Conservation (phyloP, 1,140 invertebrate genomes). For the Chrysoperla carnea region DNA sequence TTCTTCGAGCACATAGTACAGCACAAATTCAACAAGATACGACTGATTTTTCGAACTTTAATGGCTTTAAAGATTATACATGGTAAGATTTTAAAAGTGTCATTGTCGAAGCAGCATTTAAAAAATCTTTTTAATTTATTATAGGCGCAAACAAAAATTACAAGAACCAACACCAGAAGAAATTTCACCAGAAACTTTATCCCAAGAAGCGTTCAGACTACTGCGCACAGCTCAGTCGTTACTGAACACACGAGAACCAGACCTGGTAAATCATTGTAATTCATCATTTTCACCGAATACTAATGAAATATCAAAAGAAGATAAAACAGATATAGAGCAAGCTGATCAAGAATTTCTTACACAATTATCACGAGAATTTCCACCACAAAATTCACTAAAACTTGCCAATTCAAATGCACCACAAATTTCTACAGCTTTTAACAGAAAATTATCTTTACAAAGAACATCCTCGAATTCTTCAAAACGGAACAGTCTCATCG, state of each 20-base stretch:
- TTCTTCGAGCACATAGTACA: constrained; percentile 23
- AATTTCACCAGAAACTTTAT: constrained; percentile 41
- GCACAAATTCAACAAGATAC: constrained; percentile 16
- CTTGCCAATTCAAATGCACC: constrained; percentile 12
- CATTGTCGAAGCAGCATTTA: neutral
- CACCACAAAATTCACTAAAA: constrained; percentile 9
- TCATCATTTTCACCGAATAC: constrained; percentile 13
- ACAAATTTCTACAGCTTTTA: constrained; percentile 12
- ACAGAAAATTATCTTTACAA: constrained; percentile 16
- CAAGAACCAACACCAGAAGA: constrained; percentile 23
- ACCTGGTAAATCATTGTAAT: constrained; percentile 23
- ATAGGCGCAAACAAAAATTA: constrained; percentile 14
- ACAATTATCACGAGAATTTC: constrained; percentile 18
- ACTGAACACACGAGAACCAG: constrained; percentile 40
- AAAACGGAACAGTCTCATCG: neutral
- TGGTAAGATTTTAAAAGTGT: constrained; percentile 17
- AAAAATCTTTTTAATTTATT: constrained; percentile 4
- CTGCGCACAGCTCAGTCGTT: constrained; percentile 46
- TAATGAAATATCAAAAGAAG: neutral
- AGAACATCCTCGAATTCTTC: neutral
- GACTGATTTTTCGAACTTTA: constrained; percentile 3
- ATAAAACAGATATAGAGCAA: constrained; percentile 5
- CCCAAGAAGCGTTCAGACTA: constrained; percentile 45
- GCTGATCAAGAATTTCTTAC: constrained; percentile 15
- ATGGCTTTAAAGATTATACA: constrained; percentile 25